Conservation (phyloP, 64 coral and sea anemone genomes). For the Pocillopora damicornis region DNA sequence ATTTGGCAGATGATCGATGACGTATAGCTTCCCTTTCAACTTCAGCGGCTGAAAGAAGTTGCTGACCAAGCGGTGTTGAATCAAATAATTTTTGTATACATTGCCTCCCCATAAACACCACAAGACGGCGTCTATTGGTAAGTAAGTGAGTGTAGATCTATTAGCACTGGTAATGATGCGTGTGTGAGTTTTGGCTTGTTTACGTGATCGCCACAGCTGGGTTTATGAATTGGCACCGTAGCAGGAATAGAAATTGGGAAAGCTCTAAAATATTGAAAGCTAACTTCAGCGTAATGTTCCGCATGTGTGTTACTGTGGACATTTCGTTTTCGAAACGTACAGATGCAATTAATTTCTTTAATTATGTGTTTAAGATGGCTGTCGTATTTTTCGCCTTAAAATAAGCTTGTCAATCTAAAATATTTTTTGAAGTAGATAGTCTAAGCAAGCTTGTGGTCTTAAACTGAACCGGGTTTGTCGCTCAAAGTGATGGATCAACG, state of each 20-base stretch:
- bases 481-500: not conserved
- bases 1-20: slow-evolving; percentile 10
- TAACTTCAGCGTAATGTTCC: not conserved
- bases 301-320: not conserved
- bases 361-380: not conserved
- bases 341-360: not conserved
- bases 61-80: not conserved
- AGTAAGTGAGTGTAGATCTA: not conserved
- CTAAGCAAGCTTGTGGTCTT: not conserved
- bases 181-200: not conserved
- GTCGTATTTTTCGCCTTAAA: not conserved
- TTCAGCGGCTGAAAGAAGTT: not conserved
- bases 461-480: no score
- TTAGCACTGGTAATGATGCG: not conserved
- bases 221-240: not conserved
- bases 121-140: slow-evolving; percentile 23
- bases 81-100: not conserved
- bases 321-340: not conserved
- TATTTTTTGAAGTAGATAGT: no score
- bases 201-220: not conserved
- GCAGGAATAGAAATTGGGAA: not conserved
- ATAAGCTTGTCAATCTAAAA: no score
- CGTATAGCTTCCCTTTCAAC: not conserved
- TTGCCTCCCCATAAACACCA: not conserved
- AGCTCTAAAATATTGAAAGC: not conserved